phyloP scores from a whole-genome alignment of 2,113 vertebrate species.

The Chaetops frenatus region DNA sequence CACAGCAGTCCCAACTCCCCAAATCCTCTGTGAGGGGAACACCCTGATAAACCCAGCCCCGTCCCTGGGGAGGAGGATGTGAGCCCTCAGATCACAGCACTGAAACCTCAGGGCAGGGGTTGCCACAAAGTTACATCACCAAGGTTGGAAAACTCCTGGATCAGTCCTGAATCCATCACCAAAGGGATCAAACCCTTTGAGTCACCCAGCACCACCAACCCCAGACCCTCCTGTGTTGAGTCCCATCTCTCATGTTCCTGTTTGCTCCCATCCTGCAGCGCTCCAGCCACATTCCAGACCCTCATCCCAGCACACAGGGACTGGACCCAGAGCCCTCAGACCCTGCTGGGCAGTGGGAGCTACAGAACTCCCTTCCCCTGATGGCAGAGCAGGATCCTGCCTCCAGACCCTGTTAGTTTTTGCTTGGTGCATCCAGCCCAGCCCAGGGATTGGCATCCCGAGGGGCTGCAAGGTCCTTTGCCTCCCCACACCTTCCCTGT shows the following conservation, averaged over 20 bases:
- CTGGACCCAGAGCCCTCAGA: accelerated
- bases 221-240: background rate
- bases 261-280: background rate
- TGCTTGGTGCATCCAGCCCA: background rate
- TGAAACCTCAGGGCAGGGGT: accelerated
- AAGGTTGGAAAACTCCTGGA: background rate
- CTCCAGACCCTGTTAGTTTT: background rate
- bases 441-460: background rate
- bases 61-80: background rate
- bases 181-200: background rate
- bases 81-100: background rate
- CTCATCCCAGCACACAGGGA: background rate
- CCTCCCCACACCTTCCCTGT: too few species aligned
- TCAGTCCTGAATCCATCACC: background rate
- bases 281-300: background rate
- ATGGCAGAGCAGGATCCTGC: background rate
- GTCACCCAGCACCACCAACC: background rate
- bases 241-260: background rate
- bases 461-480: background rate
- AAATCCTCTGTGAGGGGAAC: background rate
- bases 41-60: background rate
- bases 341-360: accelerated
- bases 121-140: background rate
- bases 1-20: background rate
- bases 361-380: background rate